Percentiles rank a stretch among this genome's conserved stretches.
Conservation (phyloP, 2,888 invertebrate genomes). For the Eilema sororculum region DNA sequence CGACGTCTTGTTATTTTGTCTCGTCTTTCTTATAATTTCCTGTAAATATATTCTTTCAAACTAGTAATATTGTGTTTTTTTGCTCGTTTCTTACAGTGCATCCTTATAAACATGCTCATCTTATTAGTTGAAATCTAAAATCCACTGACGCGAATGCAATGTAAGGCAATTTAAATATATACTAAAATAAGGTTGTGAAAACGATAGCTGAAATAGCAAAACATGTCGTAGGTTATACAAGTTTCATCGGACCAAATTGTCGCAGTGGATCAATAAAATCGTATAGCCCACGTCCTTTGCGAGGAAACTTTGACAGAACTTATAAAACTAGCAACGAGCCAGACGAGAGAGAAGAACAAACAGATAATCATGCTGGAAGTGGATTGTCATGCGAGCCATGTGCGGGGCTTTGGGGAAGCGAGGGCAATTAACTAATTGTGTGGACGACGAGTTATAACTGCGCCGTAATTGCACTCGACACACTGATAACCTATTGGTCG, state of each 20-base stretch:
- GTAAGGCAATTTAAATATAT: not conserved
- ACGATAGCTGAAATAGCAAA: not conserved
- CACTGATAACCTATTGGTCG: constrained; percentile 46
- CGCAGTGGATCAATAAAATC: constrained; percentile 27
- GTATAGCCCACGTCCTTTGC: constrained; percentile 16
- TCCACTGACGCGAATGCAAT: not conserved
- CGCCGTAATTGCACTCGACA: constrained; percentile 48
- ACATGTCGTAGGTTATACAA: constrained; percentile 10
- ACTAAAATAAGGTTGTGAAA: not conserved
- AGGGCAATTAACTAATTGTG: constrained; percentile 65
- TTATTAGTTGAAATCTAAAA: not conserved
- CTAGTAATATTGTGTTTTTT: not conserved
- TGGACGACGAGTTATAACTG: constrained; percentile 53
- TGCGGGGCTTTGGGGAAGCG: constrained; percentile 19
- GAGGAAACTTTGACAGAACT: constrained; percentile 23
- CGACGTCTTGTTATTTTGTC: constrained; percentile 5
- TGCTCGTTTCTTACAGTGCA: not conserved
- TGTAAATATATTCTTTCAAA: not conserved
- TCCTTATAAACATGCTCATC: not conserved
- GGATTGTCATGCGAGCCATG: constrained; percentile 35
- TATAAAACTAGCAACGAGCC: constrained; percentile 26
- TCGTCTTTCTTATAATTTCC: not conserved
- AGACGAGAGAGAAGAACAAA: constrained; percentile 26
- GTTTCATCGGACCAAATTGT: constrained; percentile 15
- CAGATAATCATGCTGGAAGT: constrained; percentile 33